These are phyloP conservation scores for Bubo bubo DNA, from an alignment of 2,113 vertebrate genomes.

Conservation along the genomic window DNA sequence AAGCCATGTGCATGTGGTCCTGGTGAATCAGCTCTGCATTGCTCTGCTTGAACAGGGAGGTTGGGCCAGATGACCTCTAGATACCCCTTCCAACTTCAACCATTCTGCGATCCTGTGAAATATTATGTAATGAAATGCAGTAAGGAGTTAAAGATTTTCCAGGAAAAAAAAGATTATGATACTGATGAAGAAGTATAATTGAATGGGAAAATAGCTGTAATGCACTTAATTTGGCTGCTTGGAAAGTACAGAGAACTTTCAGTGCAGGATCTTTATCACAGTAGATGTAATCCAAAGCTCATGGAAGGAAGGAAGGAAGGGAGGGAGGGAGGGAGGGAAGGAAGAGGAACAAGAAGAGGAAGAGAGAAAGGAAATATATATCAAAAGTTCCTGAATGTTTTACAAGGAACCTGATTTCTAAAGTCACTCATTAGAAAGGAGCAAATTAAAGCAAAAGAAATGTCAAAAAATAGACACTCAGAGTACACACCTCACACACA, in stretches of 20 bases:
- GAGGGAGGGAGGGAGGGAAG: too few relatives aligned
- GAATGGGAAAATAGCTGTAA: neutral
- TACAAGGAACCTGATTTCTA: neutral
- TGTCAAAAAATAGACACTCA: neutral
- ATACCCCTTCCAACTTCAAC: neutral
- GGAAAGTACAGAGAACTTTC: neutral
- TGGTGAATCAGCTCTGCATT: neutral
- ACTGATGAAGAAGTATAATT: neutral
- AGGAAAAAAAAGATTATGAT: neutral
- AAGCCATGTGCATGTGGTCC: neutral
- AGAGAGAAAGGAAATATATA: neutral
- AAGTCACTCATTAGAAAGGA: neutral
- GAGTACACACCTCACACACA: neutral
- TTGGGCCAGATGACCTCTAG: neutral
- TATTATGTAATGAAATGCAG: neutral
- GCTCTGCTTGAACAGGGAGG: neutral
- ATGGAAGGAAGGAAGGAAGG: neutral
- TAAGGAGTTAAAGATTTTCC: neutral
- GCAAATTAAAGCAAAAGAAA: neutral
- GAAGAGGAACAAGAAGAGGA: neutral
- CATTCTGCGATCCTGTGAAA: neutral
- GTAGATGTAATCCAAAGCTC: neutral
- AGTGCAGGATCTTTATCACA: neutral
- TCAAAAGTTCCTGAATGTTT: neutral
- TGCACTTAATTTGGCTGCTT: neutral